These are phyloP conservation scores for Eupithecia exiguata DNA, from an alignment of 2,888 invertebrate species.

Conservation along the genomic window DNA sequence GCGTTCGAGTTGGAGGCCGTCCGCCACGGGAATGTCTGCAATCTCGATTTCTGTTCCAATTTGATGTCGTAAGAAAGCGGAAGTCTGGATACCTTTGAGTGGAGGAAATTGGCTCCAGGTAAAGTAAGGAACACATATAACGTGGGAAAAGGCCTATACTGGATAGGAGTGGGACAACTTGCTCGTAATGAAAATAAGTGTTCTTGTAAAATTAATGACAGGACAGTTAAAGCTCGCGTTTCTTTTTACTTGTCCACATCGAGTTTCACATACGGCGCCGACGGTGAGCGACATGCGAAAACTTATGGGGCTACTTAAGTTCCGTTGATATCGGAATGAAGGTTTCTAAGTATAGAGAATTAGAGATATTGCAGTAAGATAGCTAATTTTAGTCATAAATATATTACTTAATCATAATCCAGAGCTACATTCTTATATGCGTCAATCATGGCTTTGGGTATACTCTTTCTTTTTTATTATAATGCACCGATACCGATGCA, in stretches of 20 bases:
- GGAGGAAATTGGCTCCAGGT: too few species aligned
- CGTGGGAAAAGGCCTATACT: too few species aligned
- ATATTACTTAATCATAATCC: neutral
- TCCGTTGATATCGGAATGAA: slow-evolving; percentile 6
- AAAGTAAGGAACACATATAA: too few species aligned
- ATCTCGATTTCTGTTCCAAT: too few species aligned
- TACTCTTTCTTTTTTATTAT: neutral
- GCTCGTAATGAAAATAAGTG: neutral
- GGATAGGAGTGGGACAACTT: too few species aligned
- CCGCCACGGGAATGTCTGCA: too few species aligned
- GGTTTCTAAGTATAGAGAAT: slow-evolving; percentile 5
- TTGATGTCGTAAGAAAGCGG: too few species aligned
- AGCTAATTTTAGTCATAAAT: neutral
- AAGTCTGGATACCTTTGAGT: too few species aligned
- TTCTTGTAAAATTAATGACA: neutral
- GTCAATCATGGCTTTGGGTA: neutral
- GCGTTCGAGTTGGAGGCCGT: too few species aligned
- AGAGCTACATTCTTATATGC: neutral
- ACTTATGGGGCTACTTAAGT: neutral
- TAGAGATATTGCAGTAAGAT: neutral
- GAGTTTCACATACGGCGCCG: slow-evolving; percentile 30
- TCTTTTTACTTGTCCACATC: slow-evolving; percentile 16
- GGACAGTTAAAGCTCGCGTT: neutral
- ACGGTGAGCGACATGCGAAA: slow-evolving; percentile 23
- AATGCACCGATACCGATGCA: neutral